Percentiles rank a stretch among this genome's conserved stretches.
Conservation (phyloP, 2,797 vertebrate species). For the Bovichtus diacanthus region DNA sequence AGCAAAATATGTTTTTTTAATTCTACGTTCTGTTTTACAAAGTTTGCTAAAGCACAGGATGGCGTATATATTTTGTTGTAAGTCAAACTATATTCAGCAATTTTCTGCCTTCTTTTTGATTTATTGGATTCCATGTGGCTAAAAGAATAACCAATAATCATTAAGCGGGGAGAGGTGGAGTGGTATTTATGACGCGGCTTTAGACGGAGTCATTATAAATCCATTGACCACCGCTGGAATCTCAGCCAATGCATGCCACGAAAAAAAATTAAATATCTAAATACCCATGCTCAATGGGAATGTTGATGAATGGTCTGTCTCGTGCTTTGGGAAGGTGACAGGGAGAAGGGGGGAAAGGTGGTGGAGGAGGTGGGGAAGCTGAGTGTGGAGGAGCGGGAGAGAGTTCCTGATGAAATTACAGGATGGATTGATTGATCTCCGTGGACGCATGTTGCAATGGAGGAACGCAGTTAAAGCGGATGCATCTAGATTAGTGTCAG, state of each 20-base stretch:
- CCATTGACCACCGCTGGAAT: constrained; percentile 62
- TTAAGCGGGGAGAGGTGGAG: constrained; percentile 21
- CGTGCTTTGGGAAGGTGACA: constrained; percentile 42
- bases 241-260: constrained; percentile 62
- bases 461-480: constrained; percentile 80
- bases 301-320: constrained; percentile 78
- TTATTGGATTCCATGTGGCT: constrained; percentile 30
- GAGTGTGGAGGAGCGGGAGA: constrained; percentile 32
- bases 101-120: constrained; percentile 32
- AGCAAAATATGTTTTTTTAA: constrained; percentile 4
- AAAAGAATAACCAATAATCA: constrained; percentile 48
- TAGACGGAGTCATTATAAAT: constrained; percentile 72
- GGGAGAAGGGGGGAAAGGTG: constrained; percentile 1
- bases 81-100: neutral
- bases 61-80: neutral
- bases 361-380: neutral
- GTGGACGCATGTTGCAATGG: constrained; percentile 59
- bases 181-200: constrained; percentile 71
- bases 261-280: constrained; percentile 78
- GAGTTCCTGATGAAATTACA: constrained; percentile 82
- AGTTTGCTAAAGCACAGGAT: neutral
- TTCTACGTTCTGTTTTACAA: neutral
- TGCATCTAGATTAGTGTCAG: constrained; percentile 85
- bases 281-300: constrained; percentile 64
- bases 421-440: constrained; percentile 83